Conservation (phyloP, 1,140 invertebrate genomes). For the Drosophila nigromelanica region DNA sequence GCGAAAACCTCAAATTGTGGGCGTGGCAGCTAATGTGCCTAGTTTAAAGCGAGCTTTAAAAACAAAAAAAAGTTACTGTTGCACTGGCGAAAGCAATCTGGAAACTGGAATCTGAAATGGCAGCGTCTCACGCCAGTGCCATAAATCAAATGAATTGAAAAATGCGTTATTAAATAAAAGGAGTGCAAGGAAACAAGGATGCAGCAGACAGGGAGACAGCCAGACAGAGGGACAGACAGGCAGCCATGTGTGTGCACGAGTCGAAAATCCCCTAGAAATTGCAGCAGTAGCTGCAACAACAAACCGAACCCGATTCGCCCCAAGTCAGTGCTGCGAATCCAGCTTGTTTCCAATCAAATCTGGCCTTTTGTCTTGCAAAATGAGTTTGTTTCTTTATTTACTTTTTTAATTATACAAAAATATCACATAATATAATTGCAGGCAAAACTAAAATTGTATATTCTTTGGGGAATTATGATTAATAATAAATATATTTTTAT, state of each 20-base stretch:
- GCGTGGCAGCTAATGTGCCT: neutral
- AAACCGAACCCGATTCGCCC: neutral
- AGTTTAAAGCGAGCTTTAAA: slow-evolving; percentile 30
- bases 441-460: too few relatives aligned
- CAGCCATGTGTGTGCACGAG: slow-evolving; percentile 34
- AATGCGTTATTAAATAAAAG: slow-evolving; percentile 79
- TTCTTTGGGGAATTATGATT: too few relatives aligned
- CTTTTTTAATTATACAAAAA: too few relatives aligned
- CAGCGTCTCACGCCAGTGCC: slow-evolving; percentile 55
- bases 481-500: too few relatives aligned
- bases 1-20: neutral
- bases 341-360: neutral
- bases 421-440: too few relatives aligned
- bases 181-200: slow-evolving; percentile 19
- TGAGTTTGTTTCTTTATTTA: too few relatives aligned
- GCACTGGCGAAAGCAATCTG: slow-evolving; percentile 8
- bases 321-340: neutral
- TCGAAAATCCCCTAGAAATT: slow-evolving; percentile 2
- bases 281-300: slow-evolving; percentile 1
- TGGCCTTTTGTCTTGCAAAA: too few relatives aligned
- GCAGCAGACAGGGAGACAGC: slow-evolving; percentile 12
- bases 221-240: slow-evolving; percentile 12
- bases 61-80: neutral
- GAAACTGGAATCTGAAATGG: slow-evolving; percentile 34
- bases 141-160: slow-evolving; percentile 79